These are phyloP conservation scores for Nannospalax galili DNA, from an alignment of 2,113 vertebrate genomes.

Conservation along the genomic window DNA sequence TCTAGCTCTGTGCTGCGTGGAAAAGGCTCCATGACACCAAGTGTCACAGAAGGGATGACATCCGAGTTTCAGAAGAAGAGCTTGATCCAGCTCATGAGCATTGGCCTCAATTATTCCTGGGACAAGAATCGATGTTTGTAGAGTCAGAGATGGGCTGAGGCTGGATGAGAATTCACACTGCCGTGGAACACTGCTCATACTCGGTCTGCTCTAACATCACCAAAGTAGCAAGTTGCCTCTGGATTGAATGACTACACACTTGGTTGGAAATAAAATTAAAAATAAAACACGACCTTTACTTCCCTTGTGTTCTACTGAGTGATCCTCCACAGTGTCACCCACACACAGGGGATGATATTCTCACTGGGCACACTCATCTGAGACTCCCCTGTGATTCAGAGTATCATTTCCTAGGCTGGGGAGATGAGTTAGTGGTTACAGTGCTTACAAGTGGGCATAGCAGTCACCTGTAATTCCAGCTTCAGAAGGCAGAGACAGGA, in stretches of 20 bases:
- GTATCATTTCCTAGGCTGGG: constrained; percentile 35
- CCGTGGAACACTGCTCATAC: too few relatives aligned
- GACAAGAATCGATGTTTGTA: neutral
- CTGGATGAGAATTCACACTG: neutral
- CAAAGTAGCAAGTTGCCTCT: neutral
- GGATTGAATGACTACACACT: too few relatives aligned
- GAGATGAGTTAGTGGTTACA: neutral
- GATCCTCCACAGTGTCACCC: neutral
- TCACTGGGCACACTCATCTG: constrained; percentile 65
- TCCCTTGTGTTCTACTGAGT: neutral
- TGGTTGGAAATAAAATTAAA: neutral
- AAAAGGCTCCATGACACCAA: neutral
- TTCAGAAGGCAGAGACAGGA: too few relatives aligned
- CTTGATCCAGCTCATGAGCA: neutral
- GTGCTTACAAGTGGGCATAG: constrained; percentile 71
- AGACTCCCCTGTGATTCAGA: constrained; percentile 75
- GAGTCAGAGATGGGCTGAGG: neutral
- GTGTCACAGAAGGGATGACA: too few relatives aligned
- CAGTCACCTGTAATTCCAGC: too few relatives aligned
- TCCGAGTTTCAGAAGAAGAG: neutral
- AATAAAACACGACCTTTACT: neutral
- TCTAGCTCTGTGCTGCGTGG: neutral
- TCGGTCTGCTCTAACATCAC: neutral
- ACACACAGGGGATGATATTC: neutral
- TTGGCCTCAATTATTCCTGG: neutral